Evolutionary conservation across 2,113 vertebrate genomes (phyloP).

Genomic region (Chroicocephalus ridibundus): DNA sequence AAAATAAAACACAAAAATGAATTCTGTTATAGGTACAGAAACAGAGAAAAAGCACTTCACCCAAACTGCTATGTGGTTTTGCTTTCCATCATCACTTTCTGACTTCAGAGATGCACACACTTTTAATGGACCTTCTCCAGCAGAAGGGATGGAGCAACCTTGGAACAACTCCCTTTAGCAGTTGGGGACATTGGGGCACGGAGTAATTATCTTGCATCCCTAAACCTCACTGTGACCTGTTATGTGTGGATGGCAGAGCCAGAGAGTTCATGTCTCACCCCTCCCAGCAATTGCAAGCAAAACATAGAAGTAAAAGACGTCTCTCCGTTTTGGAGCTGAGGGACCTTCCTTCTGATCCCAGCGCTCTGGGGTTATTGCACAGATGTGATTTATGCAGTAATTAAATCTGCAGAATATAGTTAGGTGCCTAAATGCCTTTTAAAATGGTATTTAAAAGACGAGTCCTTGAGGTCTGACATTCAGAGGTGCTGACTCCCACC

Average conservation of each 20-base stretch:
- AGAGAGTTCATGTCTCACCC: background rate
- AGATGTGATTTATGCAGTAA: slow-evolving; percentile 12
- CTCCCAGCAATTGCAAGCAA: background rate
- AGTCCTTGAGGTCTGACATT: background rate
- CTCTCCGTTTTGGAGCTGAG: background rate
- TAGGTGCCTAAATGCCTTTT: background rate
- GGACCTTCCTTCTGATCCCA: background rate
- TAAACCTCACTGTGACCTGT: background rate
- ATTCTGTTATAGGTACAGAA: background rate
- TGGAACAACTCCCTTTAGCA: background rate
- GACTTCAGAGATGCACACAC: background rate
- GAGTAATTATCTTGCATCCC: background rate
- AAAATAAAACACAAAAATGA: background rate
- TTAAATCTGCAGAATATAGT: slow-evolving; percentile 3
- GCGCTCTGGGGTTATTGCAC: background rate
- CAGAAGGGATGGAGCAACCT: background rate
- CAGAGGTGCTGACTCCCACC: background rate
- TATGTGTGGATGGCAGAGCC: background rate
- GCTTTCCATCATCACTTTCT: background rate
- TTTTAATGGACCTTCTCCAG: background rate
- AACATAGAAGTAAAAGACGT: background rate
- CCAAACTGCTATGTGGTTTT: background rate
- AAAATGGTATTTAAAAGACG: background rate
- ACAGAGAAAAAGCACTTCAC: background rate
- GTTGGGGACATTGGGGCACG: background rate